These are phyloP conservation scores for Drosophila biarmipes DNA, from an alignment of 1,140 invertebrate genomes.

Conservation along the genomic window DNA sequence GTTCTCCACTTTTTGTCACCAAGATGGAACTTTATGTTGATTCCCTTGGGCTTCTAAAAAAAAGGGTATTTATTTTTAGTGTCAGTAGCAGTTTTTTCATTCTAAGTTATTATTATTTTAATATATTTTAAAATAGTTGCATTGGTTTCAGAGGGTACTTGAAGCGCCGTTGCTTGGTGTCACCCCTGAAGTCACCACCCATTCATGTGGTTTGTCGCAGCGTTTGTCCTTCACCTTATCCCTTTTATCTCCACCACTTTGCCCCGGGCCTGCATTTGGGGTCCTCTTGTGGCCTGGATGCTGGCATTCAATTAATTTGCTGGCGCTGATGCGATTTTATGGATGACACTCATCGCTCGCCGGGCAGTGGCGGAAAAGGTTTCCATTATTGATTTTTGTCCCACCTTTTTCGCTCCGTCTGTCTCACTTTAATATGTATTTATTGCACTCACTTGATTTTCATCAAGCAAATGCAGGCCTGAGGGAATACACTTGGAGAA, in stretches of 20 bases:
- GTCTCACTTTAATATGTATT: constrained; percentile 55
- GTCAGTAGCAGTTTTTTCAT: too few species aligned
- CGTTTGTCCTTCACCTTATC: constrained; percentile 35
- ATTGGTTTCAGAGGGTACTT: constrained; percentile 5
- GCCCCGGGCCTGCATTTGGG: constrained; percentile 4
- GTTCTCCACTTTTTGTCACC: too few species aligned
- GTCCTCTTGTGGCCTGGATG: constrained; percentile 29
- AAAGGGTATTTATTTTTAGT: too few species aligned
- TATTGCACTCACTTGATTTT: constrained; percentile 74
- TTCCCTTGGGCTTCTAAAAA: too few species aligned
- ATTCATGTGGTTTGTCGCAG: constrained; percentile 40
- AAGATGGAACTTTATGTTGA: too few species aligned
- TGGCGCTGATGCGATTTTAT: constrained; percentile 55
- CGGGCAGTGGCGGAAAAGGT: constrained; percentile 25
- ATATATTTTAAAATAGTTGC: too few species aligned
- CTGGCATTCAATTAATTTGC: constrained; percentile 75
- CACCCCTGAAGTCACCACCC: neutral
- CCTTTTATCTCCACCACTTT: neutral
- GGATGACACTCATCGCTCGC: constrained; percentile 48
- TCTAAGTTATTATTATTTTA: too few species aligned
- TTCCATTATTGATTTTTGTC: constrained; percentile 71
- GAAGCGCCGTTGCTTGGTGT: neutral
- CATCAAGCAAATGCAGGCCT: constrained; percentile 49
- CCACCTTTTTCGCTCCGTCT: constrained; percentile 15
- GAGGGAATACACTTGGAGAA: constrained; percentile 15